Evolutionary conservation across 2,888 invertebrate genomes (phyloP).

Genomic region (Metallyticus violacea): DNA sequence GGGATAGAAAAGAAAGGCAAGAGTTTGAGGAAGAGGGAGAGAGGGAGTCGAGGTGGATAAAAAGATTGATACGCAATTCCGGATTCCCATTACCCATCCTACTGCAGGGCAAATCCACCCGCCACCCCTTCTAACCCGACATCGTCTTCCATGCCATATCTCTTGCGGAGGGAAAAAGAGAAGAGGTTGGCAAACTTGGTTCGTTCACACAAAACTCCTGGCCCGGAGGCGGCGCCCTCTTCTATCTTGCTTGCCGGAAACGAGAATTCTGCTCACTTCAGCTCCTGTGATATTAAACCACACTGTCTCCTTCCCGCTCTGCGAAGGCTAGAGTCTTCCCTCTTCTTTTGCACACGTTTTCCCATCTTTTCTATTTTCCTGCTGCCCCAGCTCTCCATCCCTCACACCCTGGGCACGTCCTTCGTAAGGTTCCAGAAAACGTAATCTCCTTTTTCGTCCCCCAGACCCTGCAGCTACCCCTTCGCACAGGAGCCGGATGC

Average conservation of each 20-base stretch:
- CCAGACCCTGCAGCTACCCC: neutral
- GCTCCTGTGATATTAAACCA: neutral
- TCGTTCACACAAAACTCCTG: neutral
- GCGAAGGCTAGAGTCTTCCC: neutral
- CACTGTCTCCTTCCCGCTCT: neutral
- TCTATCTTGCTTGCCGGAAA: neutral
- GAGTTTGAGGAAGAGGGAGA: neutral
- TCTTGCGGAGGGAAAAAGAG: neutral
- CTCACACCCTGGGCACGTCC: neutral
- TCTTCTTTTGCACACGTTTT: neutral
- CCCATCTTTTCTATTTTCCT: slow-evolving; percentile 10
- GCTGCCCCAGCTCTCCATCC: neutral
- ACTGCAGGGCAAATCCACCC: neutral
- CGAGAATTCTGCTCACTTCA: neutral
- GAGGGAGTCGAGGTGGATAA: slow-evolving; percentile 16
- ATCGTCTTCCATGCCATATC: neutral
- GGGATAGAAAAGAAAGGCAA: neutral
- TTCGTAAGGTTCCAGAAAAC: neutral
- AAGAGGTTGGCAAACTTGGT: neutral
- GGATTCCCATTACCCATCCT: slow-evolving; percentile 34
- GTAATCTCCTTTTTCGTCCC: neutral
- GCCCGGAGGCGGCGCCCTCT: neutral
- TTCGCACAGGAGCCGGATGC: neutral
- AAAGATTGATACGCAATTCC: slow-evolving; percentile 34
- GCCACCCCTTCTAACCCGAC: neutral